A percentile compares a stretch with the other conserved stretches of the same genome.
Conservation (phyloP, 2,888 invertebrate species). For the Drosophila testacea region DNA sequence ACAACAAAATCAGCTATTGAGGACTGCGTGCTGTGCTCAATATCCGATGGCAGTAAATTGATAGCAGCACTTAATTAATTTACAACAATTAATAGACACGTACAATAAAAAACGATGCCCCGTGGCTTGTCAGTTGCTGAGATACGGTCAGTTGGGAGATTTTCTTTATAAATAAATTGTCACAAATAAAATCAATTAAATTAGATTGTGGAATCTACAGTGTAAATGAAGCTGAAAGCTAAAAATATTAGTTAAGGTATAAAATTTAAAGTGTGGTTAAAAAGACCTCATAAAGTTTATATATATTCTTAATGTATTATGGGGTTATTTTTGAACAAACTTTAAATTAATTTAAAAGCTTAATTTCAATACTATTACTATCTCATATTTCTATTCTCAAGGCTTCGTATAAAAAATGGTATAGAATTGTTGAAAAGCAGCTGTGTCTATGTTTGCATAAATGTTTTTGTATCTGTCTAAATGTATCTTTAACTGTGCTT, state of each 20-base stretch:
- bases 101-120: conserved; percentile 12
- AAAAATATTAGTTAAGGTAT: too few species aligned
- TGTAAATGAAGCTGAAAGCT: background rate
- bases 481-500: conserved; percentile 10
- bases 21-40: conserved; percentile 49
- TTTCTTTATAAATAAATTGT: conserved; percentile 27
- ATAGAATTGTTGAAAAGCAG: too few species aligned
- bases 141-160: conserved; percentile 24
- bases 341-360: too few species aligned
- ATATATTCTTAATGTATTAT: too few species aligned
- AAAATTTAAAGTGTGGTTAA: too few species aligned
- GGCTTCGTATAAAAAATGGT: too few species aligned
- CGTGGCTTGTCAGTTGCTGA: conserved; percentile 37
- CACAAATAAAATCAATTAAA: conserved; percentile 14
- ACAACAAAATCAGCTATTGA: conserved; percentile 16
- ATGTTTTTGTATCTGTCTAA: conserved; percentile 4
- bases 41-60: conserved; percentile 64
- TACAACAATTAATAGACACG: conserved; percentile 36
- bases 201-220: background rate
- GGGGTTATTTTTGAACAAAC: too few species aligned
- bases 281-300: too few species aligned
- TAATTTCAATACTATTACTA: too few species aligned
- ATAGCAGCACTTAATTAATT: conserved; percentile 67
- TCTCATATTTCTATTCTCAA: too few species aligned
- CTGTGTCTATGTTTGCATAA: too few species aligned